Evolutionary conservation across 2,888 invertebrate species (phyloP).

Genomic region (Amiota mariae): DNA sequence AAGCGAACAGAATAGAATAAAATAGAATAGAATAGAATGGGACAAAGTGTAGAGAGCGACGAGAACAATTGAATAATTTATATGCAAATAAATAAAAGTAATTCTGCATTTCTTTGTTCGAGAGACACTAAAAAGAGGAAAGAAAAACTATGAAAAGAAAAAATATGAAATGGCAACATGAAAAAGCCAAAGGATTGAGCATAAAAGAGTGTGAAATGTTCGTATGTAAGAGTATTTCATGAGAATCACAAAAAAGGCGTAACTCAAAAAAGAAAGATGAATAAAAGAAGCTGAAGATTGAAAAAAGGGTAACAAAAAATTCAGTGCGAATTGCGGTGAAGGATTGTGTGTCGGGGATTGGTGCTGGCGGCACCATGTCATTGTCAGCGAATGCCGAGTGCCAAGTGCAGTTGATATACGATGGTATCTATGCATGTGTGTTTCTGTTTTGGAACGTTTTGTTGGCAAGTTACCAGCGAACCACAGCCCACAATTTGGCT

Average conservation of each 20-base stretch:
- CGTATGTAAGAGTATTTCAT: conserved; percentile 36
- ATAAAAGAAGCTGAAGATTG: too few species aligned
- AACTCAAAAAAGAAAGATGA: too few species aligned
- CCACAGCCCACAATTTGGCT: too few species aligned
- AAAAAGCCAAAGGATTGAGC: conserved; percentile 14
- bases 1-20: conserved; percentile 52
- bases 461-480: conserved; percentile 59
- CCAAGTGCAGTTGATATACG: conserved; percentile 64
- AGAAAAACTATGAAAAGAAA: conserved; percentile 14
- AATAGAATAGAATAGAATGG: conserved; percentile 16
- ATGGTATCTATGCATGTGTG: not conserved
- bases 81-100: conserved; percentile 66
- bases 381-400: conserved; percentile 55
- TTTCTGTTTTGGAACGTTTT: conserved; percentile 45
- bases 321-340: conserved; percentile 50
- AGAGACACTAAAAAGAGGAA: conserved; percentile 35
- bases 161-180: conserved; percentile 10
- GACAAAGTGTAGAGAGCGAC: not conserved
- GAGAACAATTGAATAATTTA: conserved; percentile 64
- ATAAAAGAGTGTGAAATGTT: conserved; percentile 56
- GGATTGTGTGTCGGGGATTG: conserved; percentile 46
- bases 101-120: conserved; percentile 50
- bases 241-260: conserved; percentile 58
- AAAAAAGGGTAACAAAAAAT: not conserved
- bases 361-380: conserved; percentile 56